A percentile compares a stretch with the other conserved stretches of the same genome.
These are phyloP conservation scores for Limenitis camilla DNA, from an alignment of 2,888 invertebrate species.

Conservation along the genomic window DNA sequence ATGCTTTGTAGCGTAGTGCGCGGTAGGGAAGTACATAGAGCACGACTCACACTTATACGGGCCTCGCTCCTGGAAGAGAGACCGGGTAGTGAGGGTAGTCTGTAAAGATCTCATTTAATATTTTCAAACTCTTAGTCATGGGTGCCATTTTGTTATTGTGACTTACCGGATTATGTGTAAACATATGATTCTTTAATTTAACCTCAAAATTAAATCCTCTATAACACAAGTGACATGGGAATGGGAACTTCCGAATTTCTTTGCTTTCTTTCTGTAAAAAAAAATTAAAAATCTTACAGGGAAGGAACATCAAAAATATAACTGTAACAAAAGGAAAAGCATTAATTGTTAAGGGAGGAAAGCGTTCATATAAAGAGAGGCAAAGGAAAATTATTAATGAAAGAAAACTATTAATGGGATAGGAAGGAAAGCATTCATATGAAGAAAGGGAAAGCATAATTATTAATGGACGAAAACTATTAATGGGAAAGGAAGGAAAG, in stretches of 20 bases:
- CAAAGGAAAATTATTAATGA: no score
- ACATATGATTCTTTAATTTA: conserved; percentile 63
- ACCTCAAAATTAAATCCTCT: conserved; percentile 61
- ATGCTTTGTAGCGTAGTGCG: conserved; percentile 55
- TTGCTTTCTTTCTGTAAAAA: conserved; percentile 49
- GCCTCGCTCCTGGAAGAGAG: conserved; percentile 42
- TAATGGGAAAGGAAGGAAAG: no score
- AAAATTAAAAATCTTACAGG: not conserved
- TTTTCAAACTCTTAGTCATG: no score
- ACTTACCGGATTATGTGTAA: conserved; percentile 62
- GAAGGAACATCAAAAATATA: not conserved
- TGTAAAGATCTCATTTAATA: no score
- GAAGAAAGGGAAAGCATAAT: no score
- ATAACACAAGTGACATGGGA: conserved; percentile 52
- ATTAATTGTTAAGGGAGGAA: no score
- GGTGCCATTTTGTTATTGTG: not conserved
- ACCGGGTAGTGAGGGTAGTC: no score
- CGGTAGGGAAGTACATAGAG: conserved; percentile 49
- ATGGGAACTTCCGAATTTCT: conserved; percentile 44
- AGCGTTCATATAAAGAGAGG: no score
- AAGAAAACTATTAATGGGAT: no score
- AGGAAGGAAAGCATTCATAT: no score
- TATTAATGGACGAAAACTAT: no score
- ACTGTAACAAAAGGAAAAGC: not conserved
- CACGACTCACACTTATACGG: conserved; percentile 51